Evolutionary conservation across 2,113 vertebrate species (phyloP).

Genomic region (Eurystomus gularis): DNA sequence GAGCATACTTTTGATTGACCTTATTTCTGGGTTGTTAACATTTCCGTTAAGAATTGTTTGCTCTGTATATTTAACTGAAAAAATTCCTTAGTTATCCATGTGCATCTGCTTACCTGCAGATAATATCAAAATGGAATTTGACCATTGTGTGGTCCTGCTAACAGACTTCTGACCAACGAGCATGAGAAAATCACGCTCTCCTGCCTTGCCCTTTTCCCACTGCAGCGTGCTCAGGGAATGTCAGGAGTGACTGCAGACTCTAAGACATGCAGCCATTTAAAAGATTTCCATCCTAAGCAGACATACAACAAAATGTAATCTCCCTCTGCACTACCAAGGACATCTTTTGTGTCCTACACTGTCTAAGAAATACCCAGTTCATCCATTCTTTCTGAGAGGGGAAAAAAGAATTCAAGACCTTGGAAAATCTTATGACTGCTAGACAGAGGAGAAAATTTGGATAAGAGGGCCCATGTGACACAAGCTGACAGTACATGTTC

Average conservation of each 20-base stretch:
- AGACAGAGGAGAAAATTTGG: neutral
- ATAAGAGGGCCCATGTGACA: neutral
- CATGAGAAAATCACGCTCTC: neutral
- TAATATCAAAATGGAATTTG: neutral
- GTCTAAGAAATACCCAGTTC: neutral
- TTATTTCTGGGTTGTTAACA: neutral
- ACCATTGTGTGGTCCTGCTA: fast-evolving
- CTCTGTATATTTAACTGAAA: neutral
- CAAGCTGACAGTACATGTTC: neutral
- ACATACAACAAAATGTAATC: neutral
- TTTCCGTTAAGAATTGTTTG: neutral
- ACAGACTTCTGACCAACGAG: neutral
- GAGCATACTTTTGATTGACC: neutral
- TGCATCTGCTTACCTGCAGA: neutral
- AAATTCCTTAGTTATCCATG: neutral
- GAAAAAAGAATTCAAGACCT: neutral
- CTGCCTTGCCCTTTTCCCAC: neutral
- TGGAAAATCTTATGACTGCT: neutral
- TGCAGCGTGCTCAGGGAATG: neutral
- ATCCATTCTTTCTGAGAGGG: neutral
- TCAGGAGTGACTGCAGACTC: neutral
- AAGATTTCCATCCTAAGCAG: neutral
- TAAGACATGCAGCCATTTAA: neutral
- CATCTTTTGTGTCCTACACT: neutral
- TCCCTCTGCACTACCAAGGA: neutral